These are phyloP conservation scores for Halictus ligatus DNA, from an alignment of 2,888 invertebrate genomes.

Conservation along the genomic window DNA sequence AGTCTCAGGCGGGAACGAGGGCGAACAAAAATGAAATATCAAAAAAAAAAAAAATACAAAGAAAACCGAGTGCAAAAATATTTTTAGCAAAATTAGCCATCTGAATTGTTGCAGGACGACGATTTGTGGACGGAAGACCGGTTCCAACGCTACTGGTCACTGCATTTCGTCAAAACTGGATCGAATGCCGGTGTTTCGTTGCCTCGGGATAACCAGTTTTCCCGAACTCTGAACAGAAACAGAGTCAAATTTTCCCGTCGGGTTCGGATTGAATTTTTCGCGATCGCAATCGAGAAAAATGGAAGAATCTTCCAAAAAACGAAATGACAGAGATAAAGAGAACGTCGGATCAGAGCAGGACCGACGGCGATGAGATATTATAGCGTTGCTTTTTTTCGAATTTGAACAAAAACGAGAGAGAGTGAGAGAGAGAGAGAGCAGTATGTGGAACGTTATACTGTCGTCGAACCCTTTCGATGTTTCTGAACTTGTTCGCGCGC, in stretches of 20 bases:
- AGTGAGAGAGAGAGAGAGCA: slow-evolving; percentile 22
- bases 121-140: slow-evolving; percentile 62
- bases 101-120: slow-evolving; percentile 67
- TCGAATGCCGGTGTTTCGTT: slow-evolving; percentile 45
- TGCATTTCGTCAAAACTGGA: slow-evolving; percentile 50
- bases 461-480: slow-evolving; percentile 48
- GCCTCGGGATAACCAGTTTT: slow-evolving; percentile 42
- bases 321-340: not conserved
- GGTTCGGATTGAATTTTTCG: not conserved
- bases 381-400: not conserved
- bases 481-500: slow-evolving; percentile 8
- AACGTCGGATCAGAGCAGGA: not conserved
- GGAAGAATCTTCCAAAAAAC: slow-evolving; percentile 18
- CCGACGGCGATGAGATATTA: not conserved
- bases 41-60: not conserved
- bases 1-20: slow-evolving; percentile 18
- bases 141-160: slow-evolving; percentile 46
- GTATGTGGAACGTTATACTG: slow-evolving; percentile 50
- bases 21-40: not conserved
- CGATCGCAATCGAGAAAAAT: not conserved
- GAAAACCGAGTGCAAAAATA: slow-evolving; percentile 20
- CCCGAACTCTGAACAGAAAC: not conserved
- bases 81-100: slow-evolving; percentile 60
- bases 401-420: slow-evolving; percentile 11
- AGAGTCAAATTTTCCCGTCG: not conserved